Base-by-base conservation (phyloP, 2,888 invertebrate genomes). In the Ctena decussata region DNA sequence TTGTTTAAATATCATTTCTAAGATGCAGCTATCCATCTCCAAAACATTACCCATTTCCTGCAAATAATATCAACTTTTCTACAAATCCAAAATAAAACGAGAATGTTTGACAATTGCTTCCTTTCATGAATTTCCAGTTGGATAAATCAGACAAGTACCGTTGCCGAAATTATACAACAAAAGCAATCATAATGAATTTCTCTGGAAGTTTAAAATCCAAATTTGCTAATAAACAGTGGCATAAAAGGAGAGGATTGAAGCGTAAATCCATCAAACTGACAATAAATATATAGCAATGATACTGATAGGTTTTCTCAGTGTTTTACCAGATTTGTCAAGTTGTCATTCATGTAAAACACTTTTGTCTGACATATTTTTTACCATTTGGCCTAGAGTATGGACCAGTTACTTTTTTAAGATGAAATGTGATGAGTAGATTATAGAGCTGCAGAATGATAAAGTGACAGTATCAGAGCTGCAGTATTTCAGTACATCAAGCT, bases 241-340 rank as follows among this genome's bases (percentile, higher is more conserved):
- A 85, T 74, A 57, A 74, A 74, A 78, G 77, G 65, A 57, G 46
- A 46, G 21, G 46, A 46, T 46, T 46, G 46, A 46, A 46, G 57
- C 57, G 30, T 30, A 8, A 30, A 57, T 57, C 57, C 57, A 57
- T 57, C 57, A 57, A 24, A 30, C 27, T 57, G 57, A 57, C 57
- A 57, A 57, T 57, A 46, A 46, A 46, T 46, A 46, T 3, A 46
- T 46, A 46, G 46, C 21, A 60, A 69, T 70, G 73, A 85, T 74
- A 72, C 85, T 39, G 35, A 80, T 69, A 80, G 76, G 82, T 85
- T 82, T 85, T 85, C 77, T 80, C 44, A 70, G 60, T 57, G 70
- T 77, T 80, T 77, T 82, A 82, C 82, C 77, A 82, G 69, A 85
- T 85, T 82, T 82, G 85, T 79, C 82, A 75, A 82, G 24, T 80